Percentiles rank a stretch among this genome's conserved stretches.
Evolutionary conservation across 2,113 vertebrate species (phyloP).

Genomic region (Sturnus vulgaris): DNA sequence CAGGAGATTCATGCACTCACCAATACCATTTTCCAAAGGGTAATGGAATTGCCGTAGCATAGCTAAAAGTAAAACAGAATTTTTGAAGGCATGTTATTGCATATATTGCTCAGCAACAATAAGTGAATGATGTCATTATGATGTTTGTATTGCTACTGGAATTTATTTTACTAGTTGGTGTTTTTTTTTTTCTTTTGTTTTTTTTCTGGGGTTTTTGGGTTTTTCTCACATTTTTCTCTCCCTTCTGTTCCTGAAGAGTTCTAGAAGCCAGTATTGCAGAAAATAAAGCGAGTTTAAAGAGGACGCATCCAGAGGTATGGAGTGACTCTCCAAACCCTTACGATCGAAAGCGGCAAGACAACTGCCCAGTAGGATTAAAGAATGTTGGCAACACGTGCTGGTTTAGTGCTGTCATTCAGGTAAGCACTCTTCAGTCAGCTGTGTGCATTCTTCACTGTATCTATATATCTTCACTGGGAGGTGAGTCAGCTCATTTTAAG

Average conservation of each 20-base stretch:
- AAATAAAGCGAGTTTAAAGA: constrained; percentile 96
- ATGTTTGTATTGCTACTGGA: not conserved
- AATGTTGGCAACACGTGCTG: constrained; percentile 99
- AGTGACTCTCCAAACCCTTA: constrained; percentile 95
- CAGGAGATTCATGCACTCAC: not conserved
- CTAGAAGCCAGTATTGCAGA: constrained; percentile 98
- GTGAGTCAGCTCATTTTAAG: not conserved
- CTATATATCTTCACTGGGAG: not conserved
- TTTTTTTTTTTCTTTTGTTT: not conserved
- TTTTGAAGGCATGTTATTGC: not conserved
- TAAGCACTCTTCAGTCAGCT: constrained; percentile 37
- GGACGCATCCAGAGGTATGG: constrained; percentile 93
- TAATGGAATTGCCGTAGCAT: not conserved
- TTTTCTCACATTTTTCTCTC: constrained; percentile 2
- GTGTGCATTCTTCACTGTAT: not conserved
- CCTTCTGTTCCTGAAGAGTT: constrained; percentile 77
- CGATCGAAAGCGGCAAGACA: constrained; percentile 91
- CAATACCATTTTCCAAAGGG: not conserved
- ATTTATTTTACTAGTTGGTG: not conserved
- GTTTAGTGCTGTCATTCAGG: constrained; percentile 99
- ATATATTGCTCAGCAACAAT: not conserved
- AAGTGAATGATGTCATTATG: not conserved
- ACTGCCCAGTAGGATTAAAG: constrained; percentile 92
- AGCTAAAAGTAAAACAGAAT: not conserved
- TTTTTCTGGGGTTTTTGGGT: not conserved